Evolutionary conservation across 2,888 invertebrate species (phyloP).

Genomic region (Caenorhabditis wallacei): DNA sequence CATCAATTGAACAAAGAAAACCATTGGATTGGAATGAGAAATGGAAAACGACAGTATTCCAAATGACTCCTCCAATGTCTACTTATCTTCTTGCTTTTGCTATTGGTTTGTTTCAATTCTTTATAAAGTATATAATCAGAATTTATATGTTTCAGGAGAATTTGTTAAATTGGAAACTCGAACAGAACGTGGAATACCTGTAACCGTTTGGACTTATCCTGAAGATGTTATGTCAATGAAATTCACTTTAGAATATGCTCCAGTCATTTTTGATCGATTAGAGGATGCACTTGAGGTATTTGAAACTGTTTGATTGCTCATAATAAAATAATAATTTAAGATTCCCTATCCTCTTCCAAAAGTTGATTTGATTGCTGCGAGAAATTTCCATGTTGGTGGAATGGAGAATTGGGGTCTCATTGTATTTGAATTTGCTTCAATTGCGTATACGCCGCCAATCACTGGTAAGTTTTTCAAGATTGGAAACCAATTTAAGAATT

Average conservation of each 20-base stretch:
- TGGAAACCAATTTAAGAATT: too few species aligned
- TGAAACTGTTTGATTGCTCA: neutral
- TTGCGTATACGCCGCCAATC: slow-evolving; percentile 54
- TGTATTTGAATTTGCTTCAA: slow-evolving; percentile 60
- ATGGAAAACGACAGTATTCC: slow-evolving; percentile 74
- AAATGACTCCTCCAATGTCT: slow-evolving; percentile 84
- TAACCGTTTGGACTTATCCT: slow-evolving; percentile 79
- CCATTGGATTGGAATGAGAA: slow-evolving; percentile 13
- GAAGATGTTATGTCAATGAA: slow-evolving; percentile 74
- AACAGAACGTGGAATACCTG: slow-evolving; percentile 76
- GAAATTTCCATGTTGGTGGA: slow-evolving; percentile 84
- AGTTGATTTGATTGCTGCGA: slow-evolving; percentile 84
- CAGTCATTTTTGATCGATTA: slow-evolving; percentile 78
- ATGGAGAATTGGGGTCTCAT: slow-evolving; percentile 85
- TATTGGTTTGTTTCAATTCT: slow-evolving; percentile 77
- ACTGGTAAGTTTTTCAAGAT: too few species aligned
- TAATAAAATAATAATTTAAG: slow-evolving; percentile 43
- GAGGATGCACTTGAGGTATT: slow-evolving; percentile 78
- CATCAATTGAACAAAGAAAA: slow-evolving; percentile 11
- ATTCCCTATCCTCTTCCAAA: slow-evolving; percentile 81
- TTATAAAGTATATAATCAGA: neutral
- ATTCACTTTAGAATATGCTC: slow-evolving; percentile 80
- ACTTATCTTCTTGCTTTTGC: slow-evolving; percentile 84
- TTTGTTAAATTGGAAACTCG: slow-evolving; percentile 77
- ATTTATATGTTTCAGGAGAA: slow-evolving; percentile 68